Conservation (phyloP, 2,888 invertebrate species). For the Arge pagana region DNA sequence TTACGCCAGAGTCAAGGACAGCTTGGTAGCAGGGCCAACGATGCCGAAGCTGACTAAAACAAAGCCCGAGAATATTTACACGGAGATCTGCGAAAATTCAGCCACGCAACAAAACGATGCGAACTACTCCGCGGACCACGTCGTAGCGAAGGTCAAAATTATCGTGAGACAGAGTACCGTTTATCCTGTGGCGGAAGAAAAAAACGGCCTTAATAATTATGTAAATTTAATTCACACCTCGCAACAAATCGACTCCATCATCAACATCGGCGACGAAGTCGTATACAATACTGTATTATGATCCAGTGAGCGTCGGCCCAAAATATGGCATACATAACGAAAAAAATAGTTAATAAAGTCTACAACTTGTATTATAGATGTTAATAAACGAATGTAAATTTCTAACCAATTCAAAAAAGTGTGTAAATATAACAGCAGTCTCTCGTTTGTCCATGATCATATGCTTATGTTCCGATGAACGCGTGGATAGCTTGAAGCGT, state of each 20-base stretch:
- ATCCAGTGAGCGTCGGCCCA: constrained; percentile 20
- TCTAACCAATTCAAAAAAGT: constrained; percentile 1
- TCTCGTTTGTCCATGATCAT: no score
- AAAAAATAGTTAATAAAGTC: not conserved
- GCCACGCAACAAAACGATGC: constrained; percentile 30
- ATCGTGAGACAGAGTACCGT: constrained; percentile 45
- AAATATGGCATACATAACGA: not conserved
- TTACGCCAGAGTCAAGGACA: constrained; percentile 52
- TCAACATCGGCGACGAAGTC: constrained; percentile 50
- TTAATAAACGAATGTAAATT: constrained; percentile 13
- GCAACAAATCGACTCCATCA: constrained; percentile 49
- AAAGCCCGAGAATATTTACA: constrained; percentile 52
- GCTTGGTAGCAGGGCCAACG: constrained; percentile 47
- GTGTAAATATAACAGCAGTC: no score
- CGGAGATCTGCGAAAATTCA: constrained; percentile 52
- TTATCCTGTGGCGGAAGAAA: constrained; percentile 23
- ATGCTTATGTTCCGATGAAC: no score
- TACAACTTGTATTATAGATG: constrained; percentile 12
- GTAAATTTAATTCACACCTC: constrained; percentile 46
- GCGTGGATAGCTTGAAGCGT: no score
- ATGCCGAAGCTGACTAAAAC: constrained; percentile 35
- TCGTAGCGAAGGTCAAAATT: constrained; percentile 53
- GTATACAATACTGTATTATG: constrained; percentile 54
- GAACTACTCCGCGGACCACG: constrained; percentile 50
- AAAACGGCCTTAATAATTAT: constrained; percentile 39